Conservation (phyloP, 2,113 vertebrate species). For the Nesogale talazaci region DNA sequence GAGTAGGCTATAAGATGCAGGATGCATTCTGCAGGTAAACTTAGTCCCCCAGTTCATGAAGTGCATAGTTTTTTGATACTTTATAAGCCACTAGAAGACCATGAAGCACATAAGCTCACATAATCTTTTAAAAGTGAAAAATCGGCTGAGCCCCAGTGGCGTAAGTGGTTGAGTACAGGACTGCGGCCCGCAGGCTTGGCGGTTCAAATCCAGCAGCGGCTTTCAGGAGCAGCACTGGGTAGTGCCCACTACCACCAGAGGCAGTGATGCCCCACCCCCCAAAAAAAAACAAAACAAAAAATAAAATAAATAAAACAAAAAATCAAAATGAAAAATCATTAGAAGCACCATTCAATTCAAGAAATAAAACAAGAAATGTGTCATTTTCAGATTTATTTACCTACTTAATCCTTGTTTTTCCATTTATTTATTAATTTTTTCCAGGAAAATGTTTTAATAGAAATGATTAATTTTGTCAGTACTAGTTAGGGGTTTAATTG, state of each 20-base stretch:
- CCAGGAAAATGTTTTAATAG: neutral
- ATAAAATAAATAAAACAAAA: no score
- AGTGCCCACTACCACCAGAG: no score
- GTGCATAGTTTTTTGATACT: neutral
- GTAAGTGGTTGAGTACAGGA: no score
- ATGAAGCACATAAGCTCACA: neutral
- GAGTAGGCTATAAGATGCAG: neutral
- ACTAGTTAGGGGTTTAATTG: no score
- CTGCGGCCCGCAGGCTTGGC: no score
- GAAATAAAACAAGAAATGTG: neutral
- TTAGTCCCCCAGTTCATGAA: neutral
- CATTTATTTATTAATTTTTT: neutral
- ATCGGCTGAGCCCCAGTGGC: no score
- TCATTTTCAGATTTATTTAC: neutral
- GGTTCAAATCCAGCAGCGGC: no score
- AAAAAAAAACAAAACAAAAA: no score
- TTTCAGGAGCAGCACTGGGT: no score
- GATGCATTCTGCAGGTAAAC: neutral
- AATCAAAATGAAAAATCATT: slow-evolving; percentile 2
- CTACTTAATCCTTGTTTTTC: neutral
- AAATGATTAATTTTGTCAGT: neutral
- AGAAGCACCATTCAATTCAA: neutral
- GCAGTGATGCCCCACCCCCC: no score
- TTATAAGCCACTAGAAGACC: neutral
- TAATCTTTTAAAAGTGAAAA: slow-evolving; percentile 34